Conservation (phyloP, 2,113 vertebrate species). For the Progne subis region DNA sequence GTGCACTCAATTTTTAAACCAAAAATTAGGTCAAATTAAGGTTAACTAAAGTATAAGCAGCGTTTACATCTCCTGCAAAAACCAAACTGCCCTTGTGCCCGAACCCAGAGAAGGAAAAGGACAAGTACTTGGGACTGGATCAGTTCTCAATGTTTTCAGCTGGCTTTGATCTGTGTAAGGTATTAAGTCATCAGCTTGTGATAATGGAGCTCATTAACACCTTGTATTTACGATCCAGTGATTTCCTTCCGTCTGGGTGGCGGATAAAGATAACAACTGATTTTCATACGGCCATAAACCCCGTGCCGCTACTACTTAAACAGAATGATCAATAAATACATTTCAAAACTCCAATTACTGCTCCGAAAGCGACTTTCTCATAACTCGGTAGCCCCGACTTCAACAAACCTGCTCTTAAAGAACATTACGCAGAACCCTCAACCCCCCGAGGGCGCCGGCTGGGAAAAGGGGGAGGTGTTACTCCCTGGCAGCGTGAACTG, state of each 20-base stretch:
- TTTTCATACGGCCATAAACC: neutral
- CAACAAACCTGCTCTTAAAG: neutral
- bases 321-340: neutral
- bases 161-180: neutral
- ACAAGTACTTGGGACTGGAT: neutral
- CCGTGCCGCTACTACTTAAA: neutral
- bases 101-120: neutral
- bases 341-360: rapidly evolving
- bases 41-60: neutral
- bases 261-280: neutral
- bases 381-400: neutral
- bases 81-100: neutral
- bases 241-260: neutral
- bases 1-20: neutral
- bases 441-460: too few relatives aligned
- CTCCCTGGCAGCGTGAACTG: rapidly evolving
- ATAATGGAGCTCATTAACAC: neutral
- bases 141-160: neutral
- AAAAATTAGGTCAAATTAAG: neutral
- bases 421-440: rapidly evolving
- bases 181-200: neutral
- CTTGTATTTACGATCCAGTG: neutral
- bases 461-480: neutral
- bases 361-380: neutral
- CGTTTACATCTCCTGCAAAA: neutral